Evolutionary conservation across 1,140 invertebrate genomes (phyloP).

Genomic region (Rhyzopertha dominica): DNA sequence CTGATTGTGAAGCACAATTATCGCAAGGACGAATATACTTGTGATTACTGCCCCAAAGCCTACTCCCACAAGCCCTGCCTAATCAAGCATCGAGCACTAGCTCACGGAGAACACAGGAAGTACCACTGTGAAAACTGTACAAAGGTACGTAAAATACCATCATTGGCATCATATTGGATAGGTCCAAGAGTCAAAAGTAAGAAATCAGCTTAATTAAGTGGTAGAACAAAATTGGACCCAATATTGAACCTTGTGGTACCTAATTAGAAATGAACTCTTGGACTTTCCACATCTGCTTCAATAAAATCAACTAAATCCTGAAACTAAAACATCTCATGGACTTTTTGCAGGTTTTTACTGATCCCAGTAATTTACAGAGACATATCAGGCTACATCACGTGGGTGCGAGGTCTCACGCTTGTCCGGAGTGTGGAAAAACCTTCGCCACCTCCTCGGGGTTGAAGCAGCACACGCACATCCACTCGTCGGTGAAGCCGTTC

Average conservation of each 20-base stretch:
- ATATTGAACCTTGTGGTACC: no score
- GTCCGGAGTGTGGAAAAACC: constrained; percentile 96
- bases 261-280: no score
- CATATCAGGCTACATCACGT: constrained; percentile 93
- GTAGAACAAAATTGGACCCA: no score
- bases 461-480: constrained; percentile 99
- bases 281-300: no score
- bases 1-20: constrained; percentile 71
- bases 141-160: constrained; percentile 56
- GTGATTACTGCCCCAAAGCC: constrained; percentile 76
- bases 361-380: constrained; percentile 92
- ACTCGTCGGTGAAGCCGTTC: constrained; percentile 97
- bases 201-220: no score
- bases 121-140: constrained; percentile 94
- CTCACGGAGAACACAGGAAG: constrained; percentile 70
- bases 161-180: no score
- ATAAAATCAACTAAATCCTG: no score
- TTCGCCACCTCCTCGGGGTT: constrained; percentile 95
- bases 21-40: constrained; percentile 70
- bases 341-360: constrained; percentile 77
- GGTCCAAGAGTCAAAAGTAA: no score
- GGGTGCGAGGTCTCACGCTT: constrained; percentile 90
- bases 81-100: constrained; percentile 74
- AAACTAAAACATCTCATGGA: constrained; percentile 14
- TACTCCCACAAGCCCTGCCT: constrained; percentile 79